Base-by-base conservation (phyloP, 2,797 vertebrate species). In the Sebastes ruberrimus region DNA sequence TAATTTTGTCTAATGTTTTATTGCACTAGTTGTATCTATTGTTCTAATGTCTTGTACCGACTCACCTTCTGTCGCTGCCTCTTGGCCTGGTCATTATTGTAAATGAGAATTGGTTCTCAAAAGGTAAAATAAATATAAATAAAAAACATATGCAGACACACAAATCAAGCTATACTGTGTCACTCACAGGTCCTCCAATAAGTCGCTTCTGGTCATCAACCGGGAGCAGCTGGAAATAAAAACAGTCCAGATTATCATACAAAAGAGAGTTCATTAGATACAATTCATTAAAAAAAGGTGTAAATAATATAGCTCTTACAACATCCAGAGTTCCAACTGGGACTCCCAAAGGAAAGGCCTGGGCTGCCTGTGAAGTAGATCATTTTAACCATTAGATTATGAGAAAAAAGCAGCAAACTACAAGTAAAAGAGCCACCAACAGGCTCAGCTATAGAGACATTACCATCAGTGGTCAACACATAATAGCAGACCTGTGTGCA, bases 171-270 rank as follows among this genome's bases (percentile, higher is more conserved):
- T 46, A 14, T 18, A 25, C 13, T 67, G 11, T 65, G 61, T 66
- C 53, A 91, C 93, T 92, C 65, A 94, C 91, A 35, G 81, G 56
- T 83, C 84, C 87, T 75, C 22, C 74, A 62, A 80, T 1, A 74
- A 42, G 76, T 1, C 57, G 35, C 27, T 18, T 56, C 27, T 78
- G 74, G 49, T 7, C 82, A 66, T 92, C 81, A 13, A 92, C 87
- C 1, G 91, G 89, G 11, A 93, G 92, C 63, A 93, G 74, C 91
- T 91, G 74, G 25, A 74, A 70, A 65, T 10, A 1, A 78, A 74
- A 76, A 68, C 10, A 78, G 16, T 23, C 30, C 32, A 65, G 6
- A 71, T 73, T 63, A 60, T 59, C 5, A 38, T 2, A 28, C 2
- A 18, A 64, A 78, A 70, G 18, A 38, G 7, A 25, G 11, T 64